phyloP scores from a whole-genome alignment of 2,797 vertebrate species.

The Neosilurus mollespiculum region DNA sequence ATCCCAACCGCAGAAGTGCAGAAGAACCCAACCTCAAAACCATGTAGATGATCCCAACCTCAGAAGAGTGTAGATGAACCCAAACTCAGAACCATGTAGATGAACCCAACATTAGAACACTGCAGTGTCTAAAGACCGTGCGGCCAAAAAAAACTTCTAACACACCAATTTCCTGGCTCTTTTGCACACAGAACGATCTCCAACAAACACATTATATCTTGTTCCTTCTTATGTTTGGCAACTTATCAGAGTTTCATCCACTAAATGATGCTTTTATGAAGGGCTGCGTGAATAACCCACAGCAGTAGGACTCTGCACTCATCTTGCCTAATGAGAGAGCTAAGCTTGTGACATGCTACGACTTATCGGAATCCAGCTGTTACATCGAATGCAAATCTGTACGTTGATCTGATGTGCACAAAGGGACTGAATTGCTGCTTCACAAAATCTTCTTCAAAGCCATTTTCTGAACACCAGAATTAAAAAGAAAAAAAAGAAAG shows the following conservation, averaged over 20 bases:
- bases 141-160: neutral
- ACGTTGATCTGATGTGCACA: neutral
- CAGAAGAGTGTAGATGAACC: too few species aligned
- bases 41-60: too few species aligned
- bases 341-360: neutral
- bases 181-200: neutral
- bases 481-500: neutral
- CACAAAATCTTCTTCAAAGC: neutral
- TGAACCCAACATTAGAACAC: too few species aligned
- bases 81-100: too few species aligned
- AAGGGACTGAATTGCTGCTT: neutral
- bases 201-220: neutral
- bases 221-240: neutral
- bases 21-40: too few species aligned
- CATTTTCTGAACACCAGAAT: neutral
- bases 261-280: neutral
- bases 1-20: too few species aligned
- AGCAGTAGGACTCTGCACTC: neutral
- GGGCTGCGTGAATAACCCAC: neutral
- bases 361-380: neutral
- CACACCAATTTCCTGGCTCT: neutral
- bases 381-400: neutral
- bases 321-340: constrained; percentile 1
- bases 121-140: too few species aligned
- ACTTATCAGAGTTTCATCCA: neutral